Conservation (phyloP, 1,140 invertebrate species). For the Bombus sylvicola region DNA sequence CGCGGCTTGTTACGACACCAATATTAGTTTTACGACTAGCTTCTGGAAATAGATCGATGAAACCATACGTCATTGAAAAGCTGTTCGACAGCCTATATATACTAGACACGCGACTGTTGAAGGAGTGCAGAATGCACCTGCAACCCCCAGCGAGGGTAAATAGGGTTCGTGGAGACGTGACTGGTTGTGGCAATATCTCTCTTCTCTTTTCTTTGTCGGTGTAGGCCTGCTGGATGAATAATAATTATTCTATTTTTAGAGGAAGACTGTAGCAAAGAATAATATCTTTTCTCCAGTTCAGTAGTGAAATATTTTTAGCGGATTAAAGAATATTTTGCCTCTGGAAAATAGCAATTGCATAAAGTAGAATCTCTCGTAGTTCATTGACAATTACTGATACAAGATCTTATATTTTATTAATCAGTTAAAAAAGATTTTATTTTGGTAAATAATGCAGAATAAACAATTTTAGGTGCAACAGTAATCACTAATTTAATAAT, state of each 20-base stretch:
- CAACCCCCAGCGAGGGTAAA: conserved; percentile 10
- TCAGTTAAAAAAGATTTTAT: too few relatives aligned
- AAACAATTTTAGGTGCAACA: too few relatives aligned
- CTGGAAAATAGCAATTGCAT: too few relatives aligned
- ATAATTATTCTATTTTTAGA: not conserved
- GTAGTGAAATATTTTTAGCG: not conserved
- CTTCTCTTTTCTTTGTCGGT: too few relatives aligned
- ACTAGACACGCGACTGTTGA: not conserved
- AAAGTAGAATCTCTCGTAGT: too few relatives aligned
- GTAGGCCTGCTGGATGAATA: too few relatives aligned
- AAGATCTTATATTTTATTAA: too few relatives aligned
- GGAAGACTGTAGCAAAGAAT: not conserved
- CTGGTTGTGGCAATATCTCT: not conserved
- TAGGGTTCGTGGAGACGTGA: not conserved
- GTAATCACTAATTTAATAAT: too few relatives aligned
- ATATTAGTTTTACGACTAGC: conserved; percentile 69
- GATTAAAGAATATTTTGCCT: too few relatives aligned
- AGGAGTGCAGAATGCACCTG: conserved; percentile 47
- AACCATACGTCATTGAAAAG: conserved; percentile 57
- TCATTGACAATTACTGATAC: too few relatives aligned
- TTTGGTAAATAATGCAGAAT: too few relatives aligned
- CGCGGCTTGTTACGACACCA: conserved; percentile 55
- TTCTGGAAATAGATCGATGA: conserved; percentile 69
- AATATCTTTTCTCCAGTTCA: not conserved
- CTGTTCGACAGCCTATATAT: conserved; percentile 56